Evolutionary conservation across 2,888 invertebrate genomes (phyloP), one percentile per base, ranked within the genome.

Genomic region (Callyntrura sp.): DNA sequence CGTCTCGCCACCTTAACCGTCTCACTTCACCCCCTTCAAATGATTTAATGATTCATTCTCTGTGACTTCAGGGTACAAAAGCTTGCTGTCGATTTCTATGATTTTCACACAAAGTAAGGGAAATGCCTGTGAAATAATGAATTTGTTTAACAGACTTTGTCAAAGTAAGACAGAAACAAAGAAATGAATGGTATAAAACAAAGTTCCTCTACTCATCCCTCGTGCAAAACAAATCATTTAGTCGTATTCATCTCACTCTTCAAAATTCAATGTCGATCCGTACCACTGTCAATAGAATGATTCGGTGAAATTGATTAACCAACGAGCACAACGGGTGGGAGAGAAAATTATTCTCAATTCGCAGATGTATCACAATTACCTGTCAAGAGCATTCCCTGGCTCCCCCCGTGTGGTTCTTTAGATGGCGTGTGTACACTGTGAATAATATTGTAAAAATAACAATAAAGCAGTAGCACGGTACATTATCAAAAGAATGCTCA

Each of bases 251-350:
- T 25, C 23, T 45, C n/a, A n/a, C 68, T 17, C 23, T 11, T 9
- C 48, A 4, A 57, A 35, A 57, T 78, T 43, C 14, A 57, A 60
- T 28, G 0, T 12, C 12, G 3, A 14, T 62, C 68, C 35, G 55
- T 78, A 14, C 17, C 17, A 55, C 2, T 14, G 25, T 51, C 76
- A 51, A 51, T 78, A 35, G 4, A 78, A 70, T 48, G 43, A 81
- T 43, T 81, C 60, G 43, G 35, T 57, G 12, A 57, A 60, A 57
- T 51, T 3, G 23, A 51, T n/a, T 51, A 45, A 48, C 17, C 5
- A 51, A 51, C 35, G 25, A 48, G 11, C 9, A 25, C 76, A 76
- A n/a, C 76, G 51, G 76, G 76, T 51, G 76, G 68, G 68, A 76
- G 51, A 76, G 51, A 25, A 25, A 25, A 25, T 25, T 25, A 14